phyloP scores from a whole-genome alignment of 2,797 vertebrate species.

The Schizopygopsis pylzovi region DNA sequence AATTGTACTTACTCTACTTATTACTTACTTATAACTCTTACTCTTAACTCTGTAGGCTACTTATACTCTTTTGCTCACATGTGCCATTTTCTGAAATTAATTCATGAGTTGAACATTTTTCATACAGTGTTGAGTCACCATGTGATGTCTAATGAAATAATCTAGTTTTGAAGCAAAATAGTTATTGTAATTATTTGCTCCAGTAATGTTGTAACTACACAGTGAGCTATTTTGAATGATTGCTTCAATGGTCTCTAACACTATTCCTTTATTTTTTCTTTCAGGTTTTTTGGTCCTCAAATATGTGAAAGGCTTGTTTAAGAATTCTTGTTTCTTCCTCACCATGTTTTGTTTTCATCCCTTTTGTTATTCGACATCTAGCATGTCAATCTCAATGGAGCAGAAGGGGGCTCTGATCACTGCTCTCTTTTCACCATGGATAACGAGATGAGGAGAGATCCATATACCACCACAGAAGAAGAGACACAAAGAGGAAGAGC shows the following conservation, averaged over 20 bases:
- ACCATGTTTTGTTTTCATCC: conserved; percentile 5
- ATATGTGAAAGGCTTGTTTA: background rate
- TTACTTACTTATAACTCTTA: no score
- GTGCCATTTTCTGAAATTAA: background rate
- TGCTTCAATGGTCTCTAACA: background rate
- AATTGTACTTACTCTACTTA: no score
- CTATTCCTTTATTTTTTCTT: background rate
- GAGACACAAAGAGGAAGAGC: conserved; percentile 11
- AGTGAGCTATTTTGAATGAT: background rate
- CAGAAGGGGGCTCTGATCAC: conserved; percentile 19
- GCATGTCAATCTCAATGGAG: conserved; percentile 10
- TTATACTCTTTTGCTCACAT: background rate
- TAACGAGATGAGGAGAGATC: conserved; percentile 37
- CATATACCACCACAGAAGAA: conserved; percentile 19
- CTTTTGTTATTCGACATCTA: conserved; percentile 28
- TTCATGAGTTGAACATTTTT: background rate
- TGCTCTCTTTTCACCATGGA: conserved; percentile 25
- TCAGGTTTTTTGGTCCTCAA: background rate
- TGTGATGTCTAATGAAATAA: background rate
- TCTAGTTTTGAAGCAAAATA: conserved; percentile 2
- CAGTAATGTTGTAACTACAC: background rate
- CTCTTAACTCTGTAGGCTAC: no score
- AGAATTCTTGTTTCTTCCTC: background rate
- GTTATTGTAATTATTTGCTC: background rate
- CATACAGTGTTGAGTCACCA: background rate